A percentile compares a stretch with the other conserved stretches of the same genome.
Conservation (phyloP, 2,113 vertebrate genomes). For the Dicaeum eximium region DNA sequence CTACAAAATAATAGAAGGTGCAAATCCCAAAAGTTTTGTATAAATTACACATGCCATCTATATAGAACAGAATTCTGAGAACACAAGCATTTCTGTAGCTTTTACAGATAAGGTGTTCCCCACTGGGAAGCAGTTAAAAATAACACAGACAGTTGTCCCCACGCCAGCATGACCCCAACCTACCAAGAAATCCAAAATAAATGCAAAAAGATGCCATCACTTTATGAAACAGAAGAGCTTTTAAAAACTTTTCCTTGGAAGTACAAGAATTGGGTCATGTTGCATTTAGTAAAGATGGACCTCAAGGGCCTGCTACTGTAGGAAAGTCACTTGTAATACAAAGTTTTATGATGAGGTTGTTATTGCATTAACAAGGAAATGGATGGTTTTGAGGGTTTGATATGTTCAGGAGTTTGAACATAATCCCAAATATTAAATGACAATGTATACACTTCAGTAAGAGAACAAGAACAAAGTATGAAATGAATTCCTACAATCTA, state of each 20-base stretch:
- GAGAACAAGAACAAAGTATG: not conserved
- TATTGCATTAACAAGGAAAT: not conserved
- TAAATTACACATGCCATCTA: not conserved
- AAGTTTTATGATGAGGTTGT: not conserved
- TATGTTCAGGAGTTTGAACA: not conserved
- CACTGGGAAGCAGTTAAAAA: slow-evolving; percentile 25
- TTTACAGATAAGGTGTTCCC: not conserved
- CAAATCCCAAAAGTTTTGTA: slow-evolving; percentile 1
- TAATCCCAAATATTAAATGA: not conserved
- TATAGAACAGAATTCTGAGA: slow-evolving; percentile 17
- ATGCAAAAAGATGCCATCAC: not conserved
- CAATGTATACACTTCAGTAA: not conserved
- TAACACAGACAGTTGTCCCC: not conserved
- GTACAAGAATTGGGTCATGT: not conserved
- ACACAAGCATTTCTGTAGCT: not conserved
- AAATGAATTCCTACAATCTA: not conserved
- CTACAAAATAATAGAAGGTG: slow-evolving; percentile 18
- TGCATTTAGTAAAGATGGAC: not conserved
- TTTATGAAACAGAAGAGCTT: not conserved
- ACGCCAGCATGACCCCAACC: not conserved
- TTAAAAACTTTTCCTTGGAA: not conserved
- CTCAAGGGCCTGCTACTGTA: not conserved
- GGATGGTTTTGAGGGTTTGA: not conserved
- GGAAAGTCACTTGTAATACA: not conserved
- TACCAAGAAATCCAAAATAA: slow-evolving; percentile 39